Conservation (phyloP, 1,140 invertebrate species). For the Gonatopus flavifemur region DNA sequence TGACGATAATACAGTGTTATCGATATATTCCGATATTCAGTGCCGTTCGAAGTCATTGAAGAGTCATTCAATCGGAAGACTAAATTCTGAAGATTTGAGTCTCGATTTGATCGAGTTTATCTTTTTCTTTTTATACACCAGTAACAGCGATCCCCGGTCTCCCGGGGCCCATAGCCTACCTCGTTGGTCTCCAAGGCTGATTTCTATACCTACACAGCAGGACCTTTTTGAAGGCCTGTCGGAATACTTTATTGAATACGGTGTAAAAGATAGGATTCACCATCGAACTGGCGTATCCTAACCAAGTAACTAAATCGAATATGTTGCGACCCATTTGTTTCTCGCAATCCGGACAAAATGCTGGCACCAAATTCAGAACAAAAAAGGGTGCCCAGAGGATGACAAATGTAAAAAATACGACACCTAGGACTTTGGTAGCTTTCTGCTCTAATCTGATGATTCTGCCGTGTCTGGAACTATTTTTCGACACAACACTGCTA, state of each 20-base stretch:
- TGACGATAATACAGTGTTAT: no score
- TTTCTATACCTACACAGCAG: constrained; percentile 65
- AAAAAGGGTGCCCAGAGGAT: constrained; percentile 94
- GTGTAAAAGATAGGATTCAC: constrained; percentile 95
- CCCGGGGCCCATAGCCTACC: constrained; percentile 37
- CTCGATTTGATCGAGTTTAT: background rate
- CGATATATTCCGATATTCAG: no score
- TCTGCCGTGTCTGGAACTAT: constrained; percentile 76
- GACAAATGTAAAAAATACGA: constrained; percentile 93
- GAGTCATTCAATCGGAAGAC: no score
- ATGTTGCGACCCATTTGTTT: constrained; percentile 73
- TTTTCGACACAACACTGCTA: constrained; percentile 77
- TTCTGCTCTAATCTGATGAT: constrained; percentile 87
- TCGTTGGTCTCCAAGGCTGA: constrained; percentile 38
- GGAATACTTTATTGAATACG: constrained; percentile 91
- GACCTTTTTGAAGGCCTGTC: constrained; percentile 88
- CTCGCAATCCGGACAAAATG: constrained; percentile 77
- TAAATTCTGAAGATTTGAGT: no score
- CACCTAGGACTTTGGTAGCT: constrained; percentile 90
- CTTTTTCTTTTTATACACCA: constrained; percentile 21
- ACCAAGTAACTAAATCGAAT: constrained; percentile 85
- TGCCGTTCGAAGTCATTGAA: no score
- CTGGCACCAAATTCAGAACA: constrained; percentile 80
- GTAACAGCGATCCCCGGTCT: constrained; percentile 35
- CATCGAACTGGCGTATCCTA: constrained; percentile 91